Percentiles rank a stretch among this genome's conserved stretches.
Evolutionary conservation across 2,888 invertebrate species (phyloP).

Genomic region (Temnothorax ravouxi): DNA sequence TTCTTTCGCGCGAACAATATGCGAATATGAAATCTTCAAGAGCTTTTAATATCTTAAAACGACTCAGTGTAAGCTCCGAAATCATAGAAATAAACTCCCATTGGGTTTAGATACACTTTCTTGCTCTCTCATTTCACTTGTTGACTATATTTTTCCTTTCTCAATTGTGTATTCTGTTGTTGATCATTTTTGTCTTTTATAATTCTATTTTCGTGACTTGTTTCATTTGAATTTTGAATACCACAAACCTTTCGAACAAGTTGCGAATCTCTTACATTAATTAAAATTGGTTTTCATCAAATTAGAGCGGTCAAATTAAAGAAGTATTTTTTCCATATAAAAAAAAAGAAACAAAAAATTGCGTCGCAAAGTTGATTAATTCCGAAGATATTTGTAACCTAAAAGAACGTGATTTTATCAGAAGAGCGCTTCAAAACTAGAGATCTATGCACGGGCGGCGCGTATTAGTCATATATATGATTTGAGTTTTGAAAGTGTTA

Average conservation of each 20-base stretch:
- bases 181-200: background rate
- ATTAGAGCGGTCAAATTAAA: background rate
- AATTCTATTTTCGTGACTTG: background rate
- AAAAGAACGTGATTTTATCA: background rate
- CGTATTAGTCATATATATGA: background rate
- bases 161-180: background rate
- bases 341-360: background rate
- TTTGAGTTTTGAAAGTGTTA: background rate
- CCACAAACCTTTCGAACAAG: background rate
- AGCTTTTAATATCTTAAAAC: background rate
- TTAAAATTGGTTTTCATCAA: background rate
- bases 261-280: background rate
- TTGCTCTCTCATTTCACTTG: background rate
- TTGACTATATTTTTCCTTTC: background rate
- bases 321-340: background rate
- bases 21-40: conserved; percentile 2
- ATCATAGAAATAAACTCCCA: background rate
- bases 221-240: background rate
- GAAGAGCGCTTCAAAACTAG: background rate
- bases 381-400: background rate
- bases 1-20: conserved; percentile 21
- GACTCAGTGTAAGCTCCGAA: background rate
- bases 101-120: background rate
- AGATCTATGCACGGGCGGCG: background rate
- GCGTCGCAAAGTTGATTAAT: background rate